A percentile compares a stretch with the other conserved stretches of the same genome.
Evolutionary conservation across 1,140 invertebrate species (phyloP).

Genomic region (Diachasmimorpha longicaudata): DNA sequence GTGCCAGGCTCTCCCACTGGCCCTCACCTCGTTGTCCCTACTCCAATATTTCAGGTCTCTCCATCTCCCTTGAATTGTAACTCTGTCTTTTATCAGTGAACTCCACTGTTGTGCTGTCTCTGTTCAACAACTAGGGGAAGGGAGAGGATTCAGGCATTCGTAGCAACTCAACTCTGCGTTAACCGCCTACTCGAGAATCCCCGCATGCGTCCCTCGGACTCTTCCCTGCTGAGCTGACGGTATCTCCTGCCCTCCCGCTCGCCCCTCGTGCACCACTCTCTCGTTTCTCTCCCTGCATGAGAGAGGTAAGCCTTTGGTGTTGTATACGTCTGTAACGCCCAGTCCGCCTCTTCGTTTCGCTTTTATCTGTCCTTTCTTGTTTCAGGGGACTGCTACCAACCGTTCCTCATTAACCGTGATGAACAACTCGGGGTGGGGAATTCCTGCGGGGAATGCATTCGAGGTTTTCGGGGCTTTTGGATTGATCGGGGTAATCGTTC

Average conservation of each 20-base stretch:
- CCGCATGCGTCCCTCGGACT: slow-evolving; percentile 4
- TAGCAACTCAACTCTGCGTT: neutral
- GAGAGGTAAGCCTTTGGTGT: neutral
- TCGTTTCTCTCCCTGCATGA: neutral
- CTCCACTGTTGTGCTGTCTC: neutral
- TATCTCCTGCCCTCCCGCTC: slow-evolving; percentile 2
- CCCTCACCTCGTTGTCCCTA: neutral
- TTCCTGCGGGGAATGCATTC: neutral
- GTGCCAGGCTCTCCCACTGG: slow-evolving; percentile 10
- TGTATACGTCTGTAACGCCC: slow-evolving; percentile 15
- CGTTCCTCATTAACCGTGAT: neutral
- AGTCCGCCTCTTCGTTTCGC: slow-evolving; percentile 3
- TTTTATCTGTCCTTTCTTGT: neutral
- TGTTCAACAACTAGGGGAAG: neutral
- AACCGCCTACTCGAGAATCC: neutral
- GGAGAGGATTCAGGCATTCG: neutral
- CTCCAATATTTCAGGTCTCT: neutral
- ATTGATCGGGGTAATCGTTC: too few species aligned
- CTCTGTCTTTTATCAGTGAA: neutral
- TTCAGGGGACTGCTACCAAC: neutral
- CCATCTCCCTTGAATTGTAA: neutral
- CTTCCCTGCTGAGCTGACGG: neutral
- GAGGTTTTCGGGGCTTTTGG: too few species aligned
- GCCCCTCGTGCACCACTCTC: neutral
- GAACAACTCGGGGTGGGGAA: neutral